Conservation (phyloP, 2,113 vertebrate species). For the Ia io region DNA sequence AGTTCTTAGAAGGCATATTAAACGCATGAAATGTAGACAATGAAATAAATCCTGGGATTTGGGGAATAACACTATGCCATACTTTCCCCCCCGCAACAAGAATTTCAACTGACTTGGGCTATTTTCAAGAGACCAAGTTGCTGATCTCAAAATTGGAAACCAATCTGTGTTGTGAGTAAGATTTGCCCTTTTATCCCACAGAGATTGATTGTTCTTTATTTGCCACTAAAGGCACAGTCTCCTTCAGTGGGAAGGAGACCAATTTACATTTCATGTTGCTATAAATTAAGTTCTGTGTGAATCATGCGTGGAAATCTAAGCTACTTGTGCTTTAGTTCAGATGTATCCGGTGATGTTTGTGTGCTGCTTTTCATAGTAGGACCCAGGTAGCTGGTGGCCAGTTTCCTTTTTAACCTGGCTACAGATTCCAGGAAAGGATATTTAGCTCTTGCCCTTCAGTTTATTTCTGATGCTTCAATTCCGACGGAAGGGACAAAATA, state of each 20-base stretch:
- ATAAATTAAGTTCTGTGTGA: neutral
- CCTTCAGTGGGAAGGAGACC: neutral
- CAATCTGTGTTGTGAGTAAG: neutral
- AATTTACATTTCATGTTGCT: neutral
- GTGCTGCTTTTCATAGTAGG: neutral
- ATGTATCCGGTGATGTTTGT: neutral
- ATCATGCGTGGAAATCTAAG: neutral
- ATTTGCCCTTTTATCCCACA: neutral
- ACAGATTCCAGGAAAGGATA: neutral
- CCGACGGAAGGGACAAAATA: neutral
- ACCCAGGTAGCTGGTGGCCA: neutral
- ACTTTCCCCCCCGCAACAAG: neutral
- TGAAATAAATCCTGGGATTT: neutral
- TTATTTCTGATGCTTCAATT: neutral
- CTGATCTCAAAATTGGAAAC: neutral
- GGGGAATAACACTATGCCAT: neutral
- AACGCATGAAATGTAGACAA: neutral
- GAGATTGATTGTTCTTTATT: neutral
- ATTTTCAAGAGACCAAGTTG: neutral
- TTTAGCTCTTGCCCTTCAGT: neutral
- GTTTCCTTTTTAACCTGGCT: neutral
- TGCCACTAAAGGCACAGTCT: neutral
- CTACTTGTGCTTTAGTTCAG: neutral
- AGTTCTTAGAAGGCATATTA: neutral
- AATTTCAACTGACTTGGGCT: neutral